A percentile compares a stretch with the other conserved stretches of the same genome.
These are phyloP conservation scores for Athalia circularis DNA, from an alignment of 2,888 invertebrate species.

Conservation along the genomic window DNA sequence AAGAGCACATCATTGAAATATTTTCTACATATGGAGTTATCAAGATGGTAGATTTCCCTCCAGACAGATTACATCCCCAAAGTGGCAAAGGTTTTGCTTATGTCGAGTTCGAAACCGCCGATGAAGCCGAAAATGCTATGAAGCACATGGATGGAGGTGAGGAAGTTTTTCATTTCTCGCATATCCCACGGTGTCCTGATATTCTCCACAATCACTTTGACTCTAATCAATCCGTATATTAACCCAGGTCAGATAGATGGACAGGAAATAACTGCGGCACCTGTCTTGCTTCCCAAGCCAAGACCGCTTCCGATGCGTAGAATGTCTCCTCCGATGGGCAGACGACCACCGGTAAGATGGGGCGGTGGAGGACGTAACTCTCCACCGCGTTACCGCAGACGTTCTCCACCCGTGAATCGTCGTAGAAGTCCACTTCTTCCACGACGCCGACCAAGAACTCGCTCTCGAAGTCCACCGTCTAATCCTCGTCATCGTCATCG, in stretches of 20 bases:
- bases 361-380: constrained; percentile 75
- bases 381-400: constrained; percentile 72
- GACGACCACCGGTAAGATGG: constrained; percentile 78
- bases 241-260: constrained; percentile 92
- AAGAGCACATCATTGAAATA: constrained; percentile 93
- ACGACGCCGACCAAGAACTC: constrained; percentile 78
- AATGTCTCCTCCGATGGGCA: constrained; percentile 70
- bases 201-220: constrained; percentile 5
- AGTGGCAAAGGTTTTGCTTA: constrained; percentile 96
- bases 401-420: constrained; percentile 75
- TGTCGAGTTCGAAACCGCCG: constrained; percentile 94
- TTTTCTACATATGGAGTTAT: constrained; percentile 92
- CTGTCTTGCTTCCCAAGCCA: constrained; percentile 89
- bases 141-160: constrained; percentile 99
- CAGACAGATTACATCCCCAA: constrained; percentile 91
- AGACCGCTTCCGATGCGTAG: constrained; percentile 77
- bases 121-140: constrained; percentile 98
- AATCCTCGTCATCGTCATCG: constrained; percentile 78
- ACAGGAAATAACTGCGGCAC: constrained; percentile 95
- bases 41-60: constrained; percentile 92
- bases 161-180: constrained; percentile 20
- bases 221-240: background rate
- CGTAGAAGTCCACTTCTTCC: constrained; percentile 78
- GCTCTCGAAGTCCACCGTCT: constrained; percentile 76
- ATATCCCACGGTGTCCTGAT: background rate